Conservation (phyloP, 2,113 vertebrate species). For the Microcebus ravelobensis region DNA sequence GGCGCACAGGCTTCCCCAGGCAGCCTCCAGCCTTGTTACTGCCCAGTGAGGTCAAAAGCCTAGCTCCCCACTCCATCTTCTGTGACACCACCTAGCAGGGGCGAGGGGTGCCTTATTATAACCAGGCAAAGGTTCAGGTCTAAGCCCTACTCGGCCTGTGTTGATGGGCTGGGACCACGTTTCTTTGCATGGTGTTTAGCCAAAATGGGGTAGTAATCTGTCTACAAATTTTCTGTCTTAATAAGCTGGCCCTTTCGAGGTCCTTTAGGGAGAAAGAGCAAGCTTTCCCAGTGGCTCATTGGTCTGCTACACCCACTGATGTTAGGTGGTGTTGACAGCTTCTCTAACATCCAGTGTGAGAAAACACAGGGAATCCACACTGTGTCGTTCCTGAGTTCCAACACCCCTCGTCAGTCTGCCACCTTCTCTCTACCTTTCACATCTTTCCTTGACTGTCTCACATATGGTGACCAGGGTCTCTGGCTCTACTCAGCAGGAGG, state of each 20-base stretch:
- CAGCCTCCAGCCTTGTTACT: not conserved
- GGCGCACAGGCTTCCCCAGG: rapidly evolving
- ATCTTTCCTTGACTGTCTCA: rapidly evolving
- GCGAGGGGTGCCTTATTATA: rapidly evolving
- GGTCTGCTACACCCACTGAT: not conserved
- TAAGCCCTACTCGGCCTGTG: not conserved
- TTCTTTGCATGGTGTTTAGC: not conserved
- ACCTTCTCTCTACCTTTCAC: not conserved
- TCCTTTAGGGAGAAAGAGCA: not conserved
- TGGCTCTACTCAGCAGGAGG: rapidly evolving
- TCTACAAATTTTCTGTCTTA: not conserved
- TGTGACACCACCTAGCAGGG: not conserved
- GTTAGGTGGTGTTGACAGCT: not conserved
- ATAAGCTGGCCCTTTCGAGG: not conserved
- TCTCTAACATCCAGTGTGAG: not conserved
- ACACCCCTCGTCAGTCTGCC: not conserved
- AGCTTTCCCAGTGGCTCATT: not conserved
- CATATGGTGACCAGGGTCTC: rapidly evolving
- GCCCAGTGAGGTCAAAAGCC: not conserved
- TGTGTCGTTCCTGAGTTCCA: rapidly evolving
- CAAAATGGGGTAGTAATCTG: not conserved
- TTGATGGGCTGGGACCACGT: too few relatives aligned
- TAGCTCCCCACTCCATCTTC: not conserved
- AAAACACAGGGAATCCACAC: not conserved
- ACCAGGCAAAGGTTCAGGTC: not conserved